Evolutionary conservation across 2,888 invertebrate genomes (phyloP).

Genomic region (Gonocerus acuteangulatus): DNA sequence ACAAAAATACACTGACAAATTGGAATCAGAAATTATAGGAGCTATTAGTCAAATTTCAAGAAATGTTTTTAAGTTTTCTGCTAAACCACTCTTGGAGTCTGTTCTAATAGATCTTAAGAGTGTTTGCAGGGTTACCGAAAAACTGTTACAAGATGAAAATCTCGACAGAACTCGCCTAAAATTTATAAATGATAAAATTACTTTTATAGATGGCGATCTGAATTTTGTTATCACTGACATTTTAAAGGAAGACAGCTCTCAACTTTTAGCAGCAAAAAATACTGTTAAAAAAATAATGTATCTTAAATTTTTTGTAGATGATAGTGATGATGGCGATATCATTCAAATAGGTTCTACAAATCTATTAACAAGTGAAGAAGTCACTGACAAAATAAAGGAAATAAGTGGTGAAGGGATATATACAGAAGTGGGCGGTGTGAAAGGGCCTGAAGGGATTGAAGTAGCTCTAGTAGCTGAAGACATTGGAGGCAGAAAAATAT

Average conservation of each 20-base stretch:
- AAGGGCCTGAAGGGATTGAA: background rate
- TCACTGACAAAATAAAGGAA: too few relatives aligned
- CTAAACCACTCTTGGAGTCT: slow-evolving; percentile 13
- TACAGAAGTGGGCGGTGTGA: too few relatives aligned
- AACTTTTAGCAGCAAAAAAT: background rate
- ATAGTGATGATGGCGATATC: too few relatives aligned
- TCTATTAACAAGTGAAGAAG: too few relatives aligned
- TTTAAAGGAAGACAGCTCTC: background rate
- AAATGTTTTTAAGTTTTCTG: slow-evolving; percentile 6
- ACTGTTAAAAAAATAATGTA: background rate
- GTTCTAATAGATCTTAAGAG: slow-evolving; percentile 18
- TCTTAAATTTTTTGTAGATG: background rate
- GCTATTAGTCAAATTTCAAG: background rate
- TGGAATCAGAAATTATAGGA: slow-evolving; percentile 4
- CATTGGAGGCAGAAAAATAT: background rate
- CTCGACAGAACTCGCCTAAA: slow-evolving; percentile 7
- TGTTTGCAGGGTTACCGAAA: slow-evolving; percentile 9
- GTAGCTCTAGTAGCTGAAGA: background rate
- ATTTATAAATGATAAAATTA: slow-evolving; percentile 17
- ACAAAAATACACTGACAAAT: background rate
- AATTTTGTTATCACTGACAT: slow-evolving; percentile 6
- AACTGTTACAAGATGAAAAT: slow-evolving; percentile 16
- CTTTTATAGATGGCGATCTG: slow-evolving; percentile 12
- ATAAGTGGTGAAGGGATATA: too few relatives aligned
- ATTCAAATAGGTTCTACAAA: background rate